Base-by-base conservation (phyloP, 2,888 invertebrate species). In the Drosophila stalkeri region DNA sequence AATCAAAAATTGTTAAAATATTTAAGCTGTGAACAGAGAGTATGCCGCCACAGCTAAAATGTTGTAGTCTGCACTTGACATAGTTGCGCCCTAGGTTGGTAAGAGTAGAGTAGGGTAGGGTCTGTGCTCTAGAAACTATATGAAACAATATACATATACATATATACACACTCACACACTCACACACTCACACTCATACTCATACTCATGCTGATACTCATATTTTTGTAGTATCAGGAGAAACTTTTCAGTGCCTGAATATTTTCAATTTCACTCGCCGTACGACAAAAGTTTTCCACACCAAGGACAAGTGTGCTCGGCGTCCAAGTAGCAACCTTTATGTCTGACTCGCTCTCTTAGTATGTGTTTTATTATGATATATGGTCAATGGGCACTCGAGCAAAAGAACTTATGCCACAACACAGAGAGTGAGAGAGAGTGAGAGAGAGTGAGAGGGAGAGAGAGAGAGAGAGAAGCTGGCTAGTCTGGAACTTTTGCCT, bases 251-350 rank as follows among this genome's bases (percentile, higher is more conserved):
- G 59, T 67, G 77, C 70, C 64, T 86, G 81, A 77, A 88, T 85
- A 88, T 88, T 88, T 88, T 86, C 84, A 88, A 88, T 83, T 85
- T 86, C 72, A 27, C 39, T 67, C 46, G 74, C 67, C 55, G 55
- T 71, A 80, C 63, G 67, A 88, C 78, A 88, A 86, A 84, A 84
- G 81, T 88, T 88, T 80, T 76, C 60, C 80, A 85, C 87, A 70
- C 81, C 88, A 85, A 85, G 85, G 85, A 86, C 85, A 85, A 88
- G 85, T 71, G 73, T 72, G 43, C 71, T 72, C 37, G 61, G 60
- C 47, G 71, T 11, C 55, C 75, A 73, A 73, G 72, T 72, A 62
- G 57, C 57, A 72, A 59, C 57, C 35, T 56, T 64, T 57, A 39
- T 51, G 64, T 55, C 23, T 54, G 33, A 41, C n/a, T 70, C 20